These are phyloP conservation scores for Gisinianus flammeolus DNA, from an alignment of 2,888 invertebrate species.

Conservation along the genomic window DNA sequence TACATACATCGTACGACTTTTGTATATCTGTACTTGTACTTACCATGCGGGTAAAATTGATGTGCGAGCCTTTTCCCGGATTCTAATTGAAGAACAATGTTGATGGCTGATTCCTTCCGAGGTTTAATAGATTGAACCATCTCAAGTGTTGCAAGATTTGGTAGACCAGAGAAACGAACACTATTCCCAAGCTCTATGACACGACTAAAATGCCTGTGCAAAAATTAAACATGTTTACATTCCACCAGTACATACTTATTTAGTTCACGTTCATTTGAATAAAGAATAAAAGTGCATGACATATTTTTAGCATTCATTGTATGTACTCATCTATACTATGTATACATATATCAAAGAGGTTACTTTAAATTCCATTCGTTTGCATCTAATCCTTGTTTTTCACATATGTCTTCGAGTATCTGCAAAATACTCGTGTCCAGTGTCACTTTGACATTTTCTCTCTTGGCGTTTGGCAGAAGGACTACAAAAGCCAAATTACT, in stretches of 20 bases:
- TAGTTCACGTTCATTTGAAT: too few relatives aligned
- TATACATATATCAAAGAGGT: neutral
- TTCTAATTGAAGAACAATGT: constrained; percentile 77
- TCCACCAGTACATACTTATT: too few relatives aligned
- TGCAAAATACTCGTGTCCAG: constrained; percentile 37
- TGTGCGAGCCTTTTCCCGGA: constrained; percentile 72
- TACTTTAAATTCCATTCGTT: constrained; percentile 78
- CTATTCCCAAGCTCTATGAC: constrained; percentile 77
- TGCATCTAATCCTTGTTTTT: constrained; percentile 62
- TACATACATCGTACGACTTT: neutral
- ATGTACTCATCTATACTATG: neutral
- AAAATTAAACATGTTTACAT: constrained; percentile 21
- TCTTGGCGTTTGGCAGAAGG: constrained; percentile 41
- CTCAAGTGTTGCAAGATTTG: constrained; percentile 90
- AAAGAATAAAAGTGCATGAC: too few relatives aligned
- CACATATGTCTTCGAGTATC: constrained; percentile 42
- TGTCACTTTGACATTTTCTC: constrained; percentile 37
- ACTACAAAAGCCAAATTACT: constrained; percentile 31
- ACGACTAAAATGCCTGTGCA: constrained; percentile 75
- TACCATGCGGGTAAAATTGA: constrained; percentile 67
- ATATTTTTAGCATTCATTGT: neutral
- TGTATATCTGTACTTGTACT: neutral
- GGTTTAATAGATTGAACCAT: constrained; percentile 73
- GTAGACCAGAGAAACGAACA: constrained; percentile 82
- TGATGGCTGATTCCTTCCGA: constrained; percentile 71